These are phyloP conservation scores for Sorex araneus DNA, from an alignment of 2,113 vertebrate genomes.

Conservation along the genomic window DNA sequence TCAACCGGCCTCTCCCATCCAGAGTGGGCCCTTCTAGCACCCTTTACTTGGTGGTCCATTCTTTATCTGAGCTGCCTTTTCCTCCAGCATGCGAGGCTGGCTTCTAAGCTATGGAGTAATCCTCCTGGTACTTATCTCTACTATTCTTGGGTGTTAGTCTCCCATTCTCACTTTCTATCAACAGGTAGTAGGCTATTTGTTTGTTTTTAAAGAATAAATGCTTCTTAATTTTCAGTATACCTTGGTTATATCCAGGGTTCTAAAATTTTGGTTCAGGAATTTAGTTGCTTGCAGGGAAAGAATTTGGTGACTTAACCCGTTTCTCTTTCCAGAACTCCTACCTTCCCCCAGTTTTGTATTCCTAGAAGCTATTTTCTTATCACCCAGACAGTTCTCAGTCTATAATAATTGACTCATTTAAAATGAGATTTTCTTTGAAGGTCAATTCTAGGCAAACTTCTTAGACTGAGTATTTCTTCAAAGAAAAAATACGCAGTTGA, in stretches of 20 bases:
- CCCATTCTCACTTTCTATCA: too few relatives aligned
- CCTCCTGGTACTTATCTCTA: too few relatives aligned
- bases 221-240: neutral
- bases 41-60: too few relatives aligned
- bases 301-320: slow-evolving; percentile 39
- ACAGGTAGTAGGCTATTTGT: neutral
- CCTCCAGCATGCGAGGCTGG: too few relatives aligned
- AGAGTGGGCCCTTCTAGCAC: too few relatives aligned
- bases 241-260: neutral
- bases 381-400: neutral
- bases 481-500: slow-evolving; percentile 19
- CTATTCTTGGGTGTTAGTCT: too few relatives aligned
- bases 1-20: too few relatives aligned
- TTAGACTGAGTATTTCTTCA: slow-evolving; percentile 36
- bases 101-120: too few relatives aligned
- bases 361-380: slow-evolving; percentile 8
- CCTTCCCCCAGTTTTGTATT: neutral
- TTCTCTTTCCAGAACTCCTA: neutral
- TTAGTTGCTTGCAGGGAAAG: slow-evolving; percentile 12
- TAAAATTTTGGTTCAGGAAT: slow-evolving; percentile 30
- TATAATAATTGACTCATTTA: slow-evolving; percentile 50
- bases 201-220: neutral
- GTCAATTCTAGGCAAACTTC: slow-evolving; percentile 26
- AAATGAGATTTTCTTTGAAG: slow-evolving; percentile 46
- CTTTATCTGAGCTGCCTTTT: too few relatives aligned